phyloP scores from a whole-genome alignment of 2,113 vertebrate species.

The Ophiodon elongatus region DNA sequence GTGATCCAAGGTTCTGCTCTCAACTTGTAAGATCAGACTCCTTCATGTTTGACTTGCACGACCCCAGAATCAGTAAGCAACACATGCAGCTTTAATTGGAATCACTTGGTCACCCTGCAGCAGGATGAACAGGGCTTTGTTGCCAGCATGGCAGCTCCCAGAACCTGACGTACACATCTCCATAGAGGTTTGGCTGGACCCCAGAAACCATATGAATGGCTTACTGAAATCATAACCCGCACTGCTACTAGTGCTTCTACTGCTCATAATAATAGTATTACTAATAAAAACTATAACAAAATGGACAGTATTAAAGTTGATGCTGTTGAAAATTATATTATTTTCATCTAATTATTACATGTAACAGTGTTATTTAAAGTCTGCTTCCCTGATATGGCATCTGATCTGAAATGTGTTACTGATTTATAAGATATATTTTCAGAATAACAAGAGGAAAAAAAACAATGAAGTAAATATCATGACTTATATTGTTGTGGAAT shows the following conservation, averaged over 20 bases:
- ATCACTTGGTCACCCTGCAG: slow-evolving; percentile 81
- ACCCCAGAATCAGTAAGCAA: slow-evolving; percentile 81
- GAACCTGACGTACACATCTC: slow-evolving; percentile 50
- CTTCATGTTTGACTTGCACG: slow-evolving; percentile 76
- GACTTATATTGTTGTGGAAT: not conserved
- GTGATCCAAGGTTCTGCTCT: slow-evolving; percentile 59
- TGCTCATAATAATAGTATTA: not conserved
- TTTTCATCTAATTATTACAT: not conserved
- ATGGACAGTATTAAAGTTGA: not conserved
- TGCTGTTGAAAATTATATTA: not conserved
- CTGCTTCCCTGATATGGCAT: not conserved
- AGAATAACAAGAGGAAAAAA: slow-evolving; percentile 1
- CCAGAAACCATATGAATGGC: slow-evolving; percentile 19
- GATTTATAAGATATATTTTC: not conserved
- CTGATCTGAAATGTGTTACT: not conserved
- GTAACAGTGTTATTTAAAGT: not conserved
- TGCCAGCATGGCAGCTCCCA: slow-evolving; percentile 53
- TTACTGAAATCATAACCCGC: slow-evolving; percentile 7
- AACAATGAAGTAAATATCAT: not conserved
- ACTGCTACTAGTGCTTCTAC: not conserved
- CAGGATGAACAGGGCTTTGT: slow-evolving; percentile 81
- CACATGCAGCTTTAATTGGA: slow-evolving; percentile 81
- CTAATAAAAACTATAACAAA: too few species aligned
- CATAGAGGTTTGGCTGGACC: slow-evolving; percentile 19
- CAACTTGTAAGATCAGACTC: slow-evolving; percentile 63